Percentiles rank a stretch among this genome's conserved stretches.
These are phyloP conservation scores for Stegastes partitus DNA, from an alignment of 2,113 vertebrate genomes.

Conservation along the genomic window DNA sequence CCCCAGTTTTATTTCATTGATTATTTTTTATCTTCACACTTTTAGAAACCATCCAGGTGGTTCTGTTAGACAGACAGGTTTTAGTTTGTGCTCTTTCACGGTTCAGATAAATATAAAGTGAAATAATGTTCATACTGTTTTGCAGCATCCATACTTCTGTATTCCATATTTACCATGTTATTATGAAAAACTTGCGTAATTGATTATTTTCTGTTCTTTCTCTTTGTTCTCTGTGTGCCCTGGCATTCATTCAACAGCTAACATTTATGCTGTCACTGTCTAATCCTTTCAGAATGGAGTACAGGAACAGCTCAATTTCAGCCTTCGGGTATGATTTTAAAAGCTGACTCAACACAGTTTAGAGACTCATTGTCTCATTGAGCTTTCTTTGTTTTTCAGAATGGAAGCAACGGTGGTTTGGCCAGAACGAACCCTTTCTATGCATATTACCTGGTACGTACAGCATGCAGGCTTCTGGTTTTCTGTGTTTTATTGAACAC, in stretches of 20 bases:
- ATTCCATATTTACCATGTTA: too few species aligned
- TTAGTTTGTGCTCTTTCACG: too few species aligned
- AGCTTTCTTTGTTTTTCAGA: slow-evolving; percentile 25
- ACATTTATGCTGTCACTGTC: slow-evolving; percentile 10
- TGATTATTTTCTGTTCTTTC: too few species aligned
- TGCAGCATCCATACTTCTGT: too few species aligned
- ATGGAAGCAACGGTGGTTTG: slow-evolving; percentile 1
- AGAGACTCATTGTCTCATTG: not conserved
- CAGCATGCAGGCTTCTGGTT: not conserved
- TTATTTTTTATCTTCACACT: too few species aligned
- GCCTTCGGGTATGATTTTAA: slow-evolving; percentile 20
- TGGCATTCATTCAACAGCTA: too few species aligned
- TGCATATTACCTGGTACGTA: slow-evolving; percentile 34
- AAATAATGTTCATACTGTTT: too few species aligned
- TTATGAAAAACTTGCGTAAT: too few species aligned
- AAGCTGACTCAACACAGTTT: not conserved
- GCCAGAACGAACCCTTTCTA: slow-evolving; percentile 52
- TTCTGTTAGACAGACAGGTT: too few species aligned
- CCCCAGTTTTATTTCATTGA: too few species aligned
- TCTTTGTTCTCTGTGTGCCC: too few species aligned
- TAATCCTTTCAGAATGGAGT: slow-evolving; percentile 6
- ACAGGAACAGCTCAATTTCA: not conserved
- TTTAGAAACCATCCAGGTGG: too few species aligned
- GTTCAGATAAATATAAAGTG: not conserved
- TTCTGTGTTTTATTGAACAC: not conserved